Evolutionary conservation across 2,113 vertebrate species (phyloP), one percentile per base, ranked within the genome.

Genomic region (Theristicus caerulescens): DNA sequence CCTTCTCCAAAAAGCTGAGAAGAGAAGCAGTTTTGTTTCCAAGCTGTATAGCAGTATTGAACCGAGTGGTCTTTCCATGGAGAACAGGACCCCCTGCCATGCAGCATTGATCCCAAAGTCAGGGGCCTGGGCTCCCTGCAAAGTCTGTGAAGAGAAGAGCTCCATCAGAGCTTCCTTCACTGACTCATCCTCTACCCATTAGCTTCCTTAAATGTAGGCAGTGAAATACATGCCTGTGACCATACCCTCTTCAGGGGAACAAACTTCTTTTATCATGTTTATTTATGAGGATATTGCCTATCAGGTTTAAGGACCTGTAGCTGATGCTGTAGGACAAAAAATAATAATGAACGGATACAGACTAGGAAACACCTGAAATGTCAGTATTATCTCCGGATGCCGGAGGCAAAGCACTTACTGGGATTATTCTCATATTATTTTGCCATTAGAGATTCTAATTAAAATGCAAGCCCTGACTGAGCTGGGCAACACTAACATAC

Each of bases 401-500:
- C 95, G 89, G 89, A 90, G 69, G 82, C 59, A 94, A 95, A 92
- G 40, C 79, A 88, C 57, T 96, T 92, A 72, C 64, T 95, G 46
- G 71, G 79, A 88, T 97, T 96, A 94, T 91, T 94, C 54, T 94
- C 32, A 22, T 90, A 86, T 91, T 93, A 87, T 95, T 96, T 95
- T 86, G 58, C 86, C 78, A 85, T 91, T 95, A 93, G 82, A 66
- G 32, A 76, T 87, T 66, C 86, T 91, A 93, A 92, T 93, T 96
- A 95, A 94, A 90, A 82, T 88, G 69, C 88, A 90, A 94, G 87
- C 11, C 55, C 67, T 91, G 62, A 40, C 79, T 93, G 86, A 93
- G 85, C 29, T 51, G 65, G 77, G 64, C 64, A 71, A 9, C n/a
- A n/a, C 36, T 83, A 74, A 78, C 26, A 59, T 0, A 5, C 34